Evolutionary conservation across 1,140 invertebrate genomes (phyloP).

Genomic region (Bombus cullumanus): DNA sequence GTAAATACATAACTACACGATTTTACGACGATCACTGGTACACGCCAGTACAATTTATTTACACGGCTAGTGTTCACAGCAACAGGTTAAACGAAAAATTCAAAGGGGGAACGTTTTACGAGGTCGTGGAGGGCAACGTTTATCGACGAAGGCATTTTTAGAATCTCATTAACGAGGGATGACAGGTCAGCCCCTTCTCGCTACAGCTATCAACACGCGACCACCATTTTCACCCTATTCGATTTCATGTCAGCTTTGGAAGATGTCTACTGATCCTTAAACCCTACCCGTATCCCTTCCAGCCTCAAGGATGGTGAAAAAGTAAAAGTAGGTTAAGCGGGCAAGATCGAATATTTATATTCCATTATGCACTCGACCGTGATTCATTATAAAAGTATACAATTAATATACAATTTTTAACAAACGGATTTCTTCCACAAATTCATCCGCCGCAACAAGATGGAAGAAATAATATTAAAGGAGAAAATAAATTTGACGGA

Average conservation of each 20-base stretch:
- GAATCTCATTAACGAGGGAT: slow-evolving; percentile 21
- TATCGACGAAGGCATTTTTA: slow-evolving; percentile 23
- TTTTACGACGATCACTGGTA: background rate
- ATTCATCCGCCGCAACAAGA: too few species aligned
- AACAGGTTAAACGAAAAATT: slow-evolving; percentile 29
- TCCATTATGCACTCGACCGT: background rate
- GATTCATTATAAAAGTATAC: too few species aligned
- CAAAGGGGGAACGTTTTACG: background rate
- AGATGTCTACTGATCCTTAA: slow-evolving; percentile 19
- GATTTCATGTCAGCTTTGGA: slow-evolving; percentile 5
- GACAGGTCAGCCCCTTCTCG: background rate
- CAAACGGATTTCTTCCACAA: too few species aligned
- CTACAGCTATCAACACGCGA: background rate
- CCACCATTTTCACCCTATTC: slow-evolving; percentile 8
- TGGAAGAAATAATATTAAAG: too few species aligned
- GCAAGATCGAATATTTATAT: background rate
- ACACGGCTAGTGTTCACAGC: background rate
- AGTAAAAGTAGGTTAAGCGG: background rate
- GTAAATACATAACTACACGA: background rate
- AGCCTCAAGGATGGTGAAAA: background rate
- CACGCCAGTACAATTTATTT: background rate
- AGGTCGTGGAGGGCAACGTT: background rate
- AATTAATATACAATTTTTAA: too few species aligned
- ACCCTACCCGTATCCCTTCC: background rate
- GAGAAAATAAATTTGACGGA: too few species aligned